A percentile compares a stretch with the other conserved stretches of the same genome.
Evolutionary conservation across 2,888 invertebrate species (phyloP).

Genomic region (Notocelia uddmanniana): DNA sequence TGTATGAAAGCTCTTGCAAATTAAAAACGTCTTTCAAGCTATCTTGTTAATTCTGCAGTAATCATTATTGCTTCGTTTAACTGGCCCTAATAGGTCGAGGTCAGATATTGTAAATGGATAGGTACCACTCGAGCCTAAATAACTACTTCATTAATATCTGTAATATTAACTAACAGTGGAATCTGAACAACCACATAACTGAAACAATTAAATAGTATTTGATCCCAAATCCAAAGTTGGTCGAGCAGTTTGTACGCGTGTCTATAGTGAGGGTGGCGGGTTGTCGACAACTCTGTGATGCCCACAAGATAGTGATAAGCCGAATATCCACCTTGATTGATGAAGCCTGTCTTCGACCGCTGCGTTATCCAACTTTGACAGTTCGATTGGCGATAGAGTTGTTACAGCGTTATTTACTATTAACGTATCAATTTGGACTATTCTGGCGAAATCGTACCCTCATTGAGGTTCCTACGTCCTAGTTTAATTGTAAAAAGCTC

Average conservation of each 20-base stretch:
- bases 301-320: constrained; percentile 49
- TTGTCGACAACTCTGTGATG: constrained; percentile 37
- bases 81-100: too few species aligned
- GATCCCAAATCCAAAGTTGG: constrained; percentile 18
- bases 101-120: too few species aligned
- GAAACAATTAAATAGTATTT: constrained; percentile 9
- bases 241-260: constrained; percentile 12
- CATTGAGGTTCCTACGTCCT: too few species aligned
- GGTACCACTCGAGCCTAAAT: too few species aligned
- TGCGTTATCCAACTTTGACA: constrained; percentile 49
- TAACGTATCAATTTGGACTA: background rate
- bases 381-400: constrained; percentile 35
- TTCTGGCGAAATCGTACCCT: too few species aligned
- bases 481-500: too few species aligned
- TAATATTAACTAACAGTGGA: background rate
- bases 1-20: too few species aligned
- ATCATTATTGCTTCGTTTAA: too few species aligned
- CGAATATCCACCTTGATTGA: constrained; percentile 53
- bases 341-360: constrained; percentile 48
- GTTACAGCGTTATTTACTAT: constrained; percentile 22
- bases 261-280: constrained; percentile 10
- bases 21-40: too few species aligned
- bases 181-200: background rate
- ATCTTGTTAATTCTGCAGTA: too few species aligned
- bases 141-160: too few species aligned